Base-by-base conservation (phyloP, 2,888 invertebrate genomes). In the Chrysodeixis includens region DNA sequence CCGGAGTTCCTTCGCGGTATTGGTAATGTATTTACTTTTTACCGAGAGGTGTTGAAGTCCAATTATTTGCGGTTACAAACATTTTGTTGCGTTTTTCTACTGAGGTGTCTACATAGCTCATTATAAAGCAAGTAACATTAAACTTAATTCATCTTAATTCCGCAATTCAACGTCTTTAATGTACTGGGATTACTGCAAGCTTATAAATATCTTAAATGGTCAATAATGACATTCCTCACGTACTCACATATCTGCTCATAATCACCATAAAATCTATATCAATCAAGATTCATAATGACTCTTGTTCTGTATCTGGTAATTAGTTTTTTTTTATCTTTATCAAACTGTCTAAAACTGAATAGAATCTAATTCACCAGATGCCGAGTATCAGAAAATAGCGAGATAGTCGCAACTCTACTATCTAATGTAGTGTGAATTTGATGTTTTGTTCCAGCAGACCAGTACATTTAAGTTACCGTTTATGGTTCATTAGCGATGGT, bases 1-100 rank as follows among this genome's bases (percentile, higher is more conserved):
- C 3, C 6, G 26, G 46, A 46, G 46, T 46, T 18, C 18, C 46
- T 46, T 46, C 46, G 46, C 18, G 46, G 46, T 46, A 18, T 46
- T 46, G 46, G 18, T 46, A 46, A 46, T 46, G 46, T 51, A 7
- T 51, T 51, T 51, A 9, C 51, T 51, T 51, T 51, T 51, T 51
- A 46, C 51, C 22, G 14, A 51, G 2, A 51, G 14, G 51, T 22
- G 20, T 51, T 22, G 22, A 51, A 51, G 26, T 20, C 26, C 51
- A 20, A 51, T 51, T 51, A 20, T 14, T 12, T 51, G 26, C 26
- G 26, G 51, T 51, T 51, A 51, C 51, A 51, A 51, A 22, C 20
- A 20, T 22, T 26, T 14, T 22, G 20, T 51, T 26, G 22, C 14
- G 51, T 51, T 51, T 51, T 51, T 51, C 26, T 22, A 26, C 20